Evolutionary conservation across 2,113 vertebrate genomes (phyloP).

Genomic region (Elephantulus edwardii): DNA sequence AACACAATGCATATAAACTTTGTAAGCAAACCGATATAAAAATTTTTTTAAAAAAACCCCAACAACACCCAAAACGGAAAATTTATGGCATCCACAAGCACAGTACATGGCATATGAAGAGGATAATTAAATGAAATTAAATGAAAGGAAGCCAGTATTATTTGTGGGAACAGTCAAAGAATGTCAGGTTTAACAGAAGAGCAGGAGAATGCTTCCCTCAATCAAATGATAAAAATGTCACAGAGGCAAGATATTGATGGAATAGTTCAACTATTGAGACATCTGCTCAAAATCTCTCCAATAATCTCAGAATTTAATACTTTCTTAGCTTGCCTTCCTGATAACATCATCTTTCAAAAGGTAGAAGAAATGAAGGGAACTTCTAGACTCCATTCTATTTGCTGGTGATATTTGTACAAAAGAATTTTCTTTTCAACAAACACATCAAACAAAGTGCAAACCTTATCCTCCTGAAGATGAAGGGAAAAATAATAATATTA

Average conservation of each 20-base stretch:
- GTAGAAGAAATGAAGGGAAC: not conserved
- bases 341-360: slow-evolving; percentile 49
- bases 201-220: slow-evolving; percentile 6
- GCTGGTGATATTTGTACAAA: slow-evolving; percentile 6
- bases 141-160: not conserved
- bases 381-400: slow-evolving; percentile 14
- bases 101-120: not conserved
- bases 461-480: slow-evolving; percentile 26
- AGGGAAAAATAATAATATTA: not conserved
- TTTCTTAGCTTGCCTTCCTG: slow-evolving; percentile 23
- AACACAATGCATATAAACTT: too few relatives aligned
- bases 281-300: slow-evolving; percentile 51
- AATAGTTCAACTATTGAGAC: slow-evolving; percentile 33
- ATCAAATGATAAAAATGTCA: slow-evolving; percentile 58
- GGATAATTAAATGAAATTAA: slow-evolving; percentile 48
- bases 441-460: slow-evolving; percentile 3
- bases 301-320: slow-evolving; percentile 22
- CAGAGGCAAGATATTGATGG: slow-evolving; percentile 36
- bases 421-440: slow-evolving; percentile 29
- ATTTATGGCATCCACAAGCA: not conserved
- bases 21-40: too few relatives aligned
- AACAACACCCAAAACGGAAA: slow-evolving; percentile 58
- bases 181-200: slow-evolving; percentile 1
- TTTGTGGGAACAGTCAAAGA: slow-evolving; percentile 18
- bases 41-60: too few relatives aligned